Base-by-base conservation (phyloP, 2,888 invertebrate species). In the Carcina quercana region DNA sequence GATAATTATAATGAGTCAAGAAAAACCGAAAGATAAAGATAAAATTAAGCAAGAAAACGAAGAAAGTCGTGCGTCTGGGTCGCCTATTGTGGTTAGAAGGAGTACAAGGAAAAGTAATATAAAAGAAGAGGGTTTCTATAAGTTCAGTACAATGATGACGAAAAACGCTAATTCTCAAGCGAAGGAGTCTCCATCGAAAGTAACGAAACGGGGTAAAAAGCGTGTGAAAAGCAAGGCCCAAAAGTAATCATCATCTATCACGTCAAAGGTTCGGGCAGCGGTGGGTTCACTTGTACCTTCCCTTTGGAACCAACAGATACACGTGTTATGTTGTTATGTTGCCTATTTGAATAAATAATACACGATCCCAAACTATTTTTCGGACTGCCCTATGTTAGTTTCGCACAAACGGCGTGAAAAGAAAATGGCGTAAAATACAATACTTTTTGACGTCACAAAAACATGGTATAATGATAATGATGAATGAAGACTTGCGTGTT, bases 41-140 rank as follows among this genome's bases (percentile, higher is more conserved):
- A 56, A 54, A 37, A 30, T 29, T 12, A 59, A 50, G 31, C 38
- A 15, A 24, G 17, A 10, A 51, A 36, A 46, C 48, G 15, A 42
- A 51, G 13, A 5, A 38, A 0, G 28, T 36, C 12, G 33, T 37
- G 5, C 39, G 43, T 10, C 21, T 31, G 24, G 33, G n/a, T n/a
- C n/a, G n/a, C n/a, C n/a, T n/a, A n/a, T n/a, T n/a, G n/a, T n/a
- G n/a, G n/a, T n/a, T n/a, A 45, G 34, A 36, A 35, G 56, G 13
- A 47, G 29, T 28, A 72, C 67, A 4, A 58, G 73, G 37, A 38
- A 34, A 19, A 56, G 54, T 32, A 73, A 71, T 39, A 38, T 37
- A 3, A 74, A 71, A 39, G 66, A 63, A 32, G 53, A 54, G n/a
- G 73, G 74, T 2, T 73, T 60, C 46, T 74, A 74, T 37, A 62